Percentiles rank a stretch among this genome's conserved stretches.
phyloP scores from a whole-genome alignment of 2,888 invertebrate genomes.

The Lasius fuliginosus region DNA sequence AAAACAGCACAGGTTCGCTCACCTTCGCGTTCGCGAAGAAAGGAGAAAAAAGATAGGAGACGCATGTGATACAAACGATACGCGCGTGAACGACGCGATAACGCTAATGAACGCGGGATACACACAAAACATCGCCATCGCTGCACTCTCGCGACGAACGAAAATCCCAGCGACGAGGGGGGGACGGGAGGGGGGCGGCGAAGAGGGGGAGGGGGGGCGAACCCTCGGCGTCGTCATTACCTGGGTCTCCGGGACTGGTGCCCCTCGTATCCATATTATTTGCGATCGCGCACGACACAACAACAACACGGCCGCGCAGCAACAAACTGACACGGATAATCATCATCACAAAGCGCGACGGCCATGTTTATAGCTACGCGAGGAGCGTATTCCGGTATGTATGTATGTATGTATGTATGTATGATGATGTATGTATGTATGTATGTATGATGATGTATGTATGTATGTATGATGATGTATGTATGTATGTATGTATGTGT shows the following conservation, averaged over 20 bases:
- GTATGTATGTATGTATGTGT: neutral
- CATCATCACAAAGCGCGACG: constrained; percentile 82
- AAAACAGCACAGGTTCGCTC: constrained; percentile 61
- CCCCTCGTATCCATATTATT: constrained; percentile 40
- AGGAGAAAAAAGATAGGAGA: neutral
- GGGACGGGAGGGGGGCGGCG: neutral
- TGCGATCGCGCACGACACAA: constrained; percentile 18
- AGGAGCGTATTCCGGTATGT: neutral
- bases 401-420: neutral
- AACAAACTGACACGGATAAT: constrained; percentile 79
- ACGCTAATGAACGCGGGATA: constrained; percentile 13
- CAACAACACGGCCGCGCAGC: constrained; percentile 54
- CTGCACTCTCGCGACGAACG: neutral
- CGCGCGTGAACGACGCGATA: neutral
- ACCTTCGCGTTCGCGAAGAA: constrained; percentile 55
- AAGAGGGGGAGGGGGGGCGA: neutral
- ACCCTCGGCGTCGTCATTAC: constrained; percentile 13
- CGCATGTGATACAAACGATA: neutral
- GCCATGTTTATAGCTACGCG: constrained; percentile 81
- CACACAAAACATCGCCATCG: neutral
- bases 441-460: neutral
- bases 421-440: neutral
- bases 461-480: too few relatives aligned
- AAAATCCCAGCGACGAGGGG: neutral
- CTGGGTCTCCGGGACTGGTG: constrained; percentile 30